phyloP scores from a whole-genome alignment of 2,888 invertebrate species.

The Cryptops parisi region DNA sequence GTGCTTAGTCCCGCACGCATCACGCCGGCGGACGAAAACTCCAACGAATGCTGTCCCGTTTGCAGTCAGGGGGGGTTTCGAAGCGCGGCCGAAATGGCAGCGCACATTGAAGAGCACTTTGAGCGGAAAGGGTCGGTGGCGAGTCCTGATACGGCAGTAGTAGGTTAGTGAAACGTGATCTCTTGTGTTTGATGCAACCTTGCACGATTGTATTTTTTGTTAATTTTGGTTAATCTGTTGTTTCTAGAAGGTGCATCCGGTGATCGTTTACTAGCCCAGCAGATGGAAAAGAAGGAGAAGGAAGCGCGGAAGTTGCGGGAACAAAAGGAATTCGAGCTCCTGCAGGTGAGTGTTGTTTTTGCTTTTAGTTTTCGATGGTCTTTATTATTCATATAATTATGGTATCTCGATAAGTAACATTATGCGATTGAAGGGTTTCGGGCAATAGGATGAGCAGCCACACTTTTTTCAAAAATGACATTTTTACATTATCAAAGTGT shows the following conservation, averaged over 20 bases:
- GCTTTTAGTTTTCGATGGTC: neutral
- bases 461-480: too few species aligned
- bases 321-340: slow-evolving; percentile 62
- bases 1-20: slow-evolving; percentile 47
- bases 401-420: too few species aligned
- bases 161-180: too few species aligned
- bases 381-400: too few species aligned
- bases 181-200: too few species aligned
- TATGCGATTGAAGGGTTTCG: too few species aligned
- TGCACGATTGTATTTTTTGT: too few species aligned
- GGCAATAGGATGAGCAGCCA: too few species aligned
- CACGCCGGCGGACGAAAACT: slow-evolving; percentile 16
- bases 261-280: slow-evolving; percentile 40
- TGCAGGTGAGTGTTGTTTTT: slow-evolving; percentile 33
- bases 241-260: slow-evolving; percentile 27
- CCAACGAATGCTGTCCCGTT: slow-evolving; percentile 26
- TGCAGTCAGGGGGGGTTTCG: slow-evolving; percentile 28
- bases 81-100: slow-evolving; percentile 41
- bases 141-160: slow-evolving; percentile 22
- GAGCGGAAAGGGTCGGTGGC: slow-evolving; percentile 20
- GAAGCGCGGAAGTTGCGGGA: slow-evolving; percentile 58
- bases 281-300: slow-evolving; percentile 42
- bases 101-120: slow-evolving; percentile 73
- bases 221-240: too few species aligned
- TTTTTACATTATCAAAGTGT: too few species aligned